phyloP scores from a whole-genome alignment of 2,113 vertebrate species.

The Antigone vipio region DNA sequence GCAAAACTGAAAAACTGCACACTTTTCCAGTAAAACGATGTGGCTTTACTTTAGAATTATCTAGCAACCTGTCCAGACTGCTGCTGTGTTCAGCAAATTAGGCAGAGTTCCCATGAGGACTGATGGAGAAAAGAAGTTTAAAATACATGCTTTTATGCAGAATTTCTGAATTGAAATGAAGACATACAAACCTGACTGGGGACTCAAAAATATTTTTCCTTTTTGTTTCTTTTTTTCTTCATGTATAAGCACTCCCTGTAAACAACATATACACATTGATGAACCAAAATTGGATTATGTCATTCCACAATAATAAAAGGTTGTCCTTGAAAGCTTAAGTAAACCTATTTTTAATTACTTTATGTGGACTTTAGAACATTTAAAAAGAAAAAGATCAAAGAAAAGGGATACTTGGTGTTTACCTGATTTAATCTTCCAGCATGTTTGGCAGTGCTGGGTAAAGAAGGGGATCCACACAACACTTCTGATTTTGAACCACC shows the following conservation, averaged over 20 bases:
- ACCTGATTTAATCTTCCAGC: constrained; percentile 79
- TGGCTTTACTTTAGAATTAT: not conserved
- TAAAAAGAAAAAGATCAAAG: not conserved
- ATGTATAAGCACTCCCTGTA: constrained; percentile 75
- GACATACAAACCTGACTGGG: constrained; percentile 85
- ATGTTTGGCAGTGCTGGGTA: constrained; percentile 70
- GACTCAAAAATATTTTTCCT: constrained; percentile 83
- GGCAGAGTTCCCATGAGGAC: not conserved
- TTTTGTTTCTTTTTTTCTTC: constrained; percentile 88
- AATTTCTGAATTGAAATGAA: not conserved
- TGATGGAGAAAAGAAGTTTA: not conserved
- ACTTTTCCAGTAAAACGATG: not conserved
- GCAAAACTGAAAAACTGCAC: not conserved
- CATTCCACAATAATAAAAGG: not conserved
- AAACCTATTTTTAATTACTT: not conserved
- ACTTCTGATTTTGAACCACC: constrained; percentile 75
- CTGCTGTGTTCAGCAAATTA: not conserved
- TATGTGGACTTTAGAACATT: not conserved
- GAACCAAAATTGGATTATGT: not conserved
- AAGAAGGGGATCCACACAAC: constrained; percentile 60
- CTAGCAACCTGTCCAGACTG: not conserved
- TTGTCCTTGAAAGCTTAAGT: not conserved
- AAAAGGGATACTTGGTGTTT: not conserved
- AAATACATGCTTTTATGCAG: not conserved
- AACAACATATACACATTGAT: constrained; percentile 48